phyloP scores from a whole-genome alignment of 92 coral and sea anemone species.

The Porites divaricata region DNA sequence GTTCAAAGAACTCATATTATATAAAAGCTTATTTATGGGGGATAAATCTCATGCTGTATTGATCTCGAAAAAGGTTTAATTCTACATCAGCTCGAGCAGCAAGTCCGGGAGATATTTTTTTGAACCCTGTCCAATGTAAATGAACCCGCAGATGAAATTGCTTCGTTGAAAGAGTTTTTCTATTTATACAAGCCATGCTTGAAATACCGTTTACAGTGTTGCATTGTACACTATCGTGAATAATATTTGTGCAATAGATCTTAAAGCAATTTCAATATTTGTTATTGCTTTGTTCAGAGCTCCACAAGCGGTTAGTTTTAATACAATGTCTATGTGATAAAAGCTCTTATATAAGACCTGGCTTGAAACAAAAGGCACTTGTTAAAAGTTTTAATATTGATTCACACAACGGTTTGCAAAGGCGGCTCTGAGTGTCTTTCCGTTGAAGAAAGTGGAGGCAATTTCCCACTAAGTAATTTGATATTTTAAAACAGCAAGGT shows the following conservation, averaged over 20 bases:
- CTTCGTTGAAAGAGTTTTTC: neutral
- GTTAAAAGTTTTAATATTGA: neutral
- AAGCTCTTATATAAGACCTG: neutral
- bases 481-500: neutral
- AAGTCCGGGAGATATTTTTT: too few species aligned
- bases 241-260: neutral
- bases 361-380: constrained; percentile 17
- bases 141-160: neutral
- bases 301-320: constrained; percentile 14
- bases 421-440: neutral
- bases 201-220: constrained; percentile 9
- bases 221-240: neutral
- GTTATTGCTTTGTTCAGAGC: constrained; percentile 6
- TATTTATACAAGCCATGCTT: constrained; percentile 22
- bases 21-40: too few species aligned
- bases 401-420: neutral
- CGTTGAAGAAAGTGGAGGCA: neutral
- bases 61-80: neutral
- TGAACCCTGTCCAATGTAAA: neutral
- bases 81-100: too few species aligned
- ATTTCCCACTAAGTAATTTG: neutral
- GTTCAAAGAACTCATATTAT: neutral
- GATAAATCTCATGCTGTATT: neutral
- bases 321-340: constrained; percentile 2
- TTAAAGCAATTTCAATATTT: constrained; percentile 16